Evolutionary conservation across 2,797 vertebrate species (phyloP).

Genomic region (Eulemur rubriventer): DNA sequence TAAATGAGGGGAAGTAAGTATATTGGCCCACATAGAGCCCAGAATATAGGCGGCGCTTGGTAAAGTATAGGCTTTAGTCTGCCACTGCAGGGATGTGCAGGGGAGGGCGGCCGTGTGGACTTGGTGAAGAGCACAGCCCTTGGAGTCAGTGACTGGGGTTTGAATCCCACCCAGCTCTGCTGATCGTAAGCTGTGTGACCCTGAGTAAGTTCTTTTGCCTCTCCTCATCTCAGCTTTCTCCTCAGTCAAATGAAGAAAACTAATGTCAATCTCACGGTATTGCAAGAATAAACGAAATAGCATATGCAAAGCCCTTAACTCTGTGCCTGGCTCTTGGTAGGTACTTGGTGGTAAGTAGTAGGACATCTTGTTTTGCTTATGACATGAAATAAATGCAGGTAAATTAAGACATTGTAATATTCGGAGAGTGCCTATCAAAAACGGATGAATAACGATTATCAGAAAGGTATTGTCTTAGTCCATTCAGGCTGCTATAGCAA

Average conservation of each 20-base stretch:
- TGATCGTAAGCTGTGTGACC: background rate
- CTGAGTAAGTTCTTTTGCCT: background rate
- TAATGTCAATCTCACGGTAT: background rate
- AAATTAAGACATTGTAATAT: background rate
- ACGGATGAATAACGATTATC: background rate
- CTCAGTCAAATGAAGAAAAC: background rate
- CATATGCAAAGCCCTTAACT: background rate
- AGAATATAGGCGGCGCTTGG: rapidly evolving
- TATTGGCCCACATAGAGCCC: background rate
- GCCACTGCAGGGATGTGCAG: background rate
- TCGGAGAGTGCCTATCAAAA: background rate
- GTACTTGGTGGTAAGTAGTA: background rate
- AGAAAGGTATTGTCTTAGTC: background rate
- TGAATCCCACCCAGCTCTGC: background rate
- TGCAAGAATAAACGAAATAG: background rate
- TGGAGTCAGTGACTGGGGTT: background rate
- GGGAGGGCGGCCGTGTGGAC: background rate
- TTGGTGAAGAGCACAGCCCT: background rate
- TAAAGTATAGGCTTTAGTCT: rapidly evolving
- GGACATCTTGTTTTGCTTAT: background rate
- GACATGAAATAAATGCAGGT: background rate
- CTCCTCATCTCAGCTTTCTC: background rate
- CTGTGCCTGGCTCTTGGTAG: background rate
- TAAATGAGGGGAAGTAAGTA: background rate
- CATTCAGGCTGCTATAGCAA: background rate